Evolutionary conservation across 2,797 vertebrate species (phyloP).

Genomic region (Aldrovandia affinis): DNA sequence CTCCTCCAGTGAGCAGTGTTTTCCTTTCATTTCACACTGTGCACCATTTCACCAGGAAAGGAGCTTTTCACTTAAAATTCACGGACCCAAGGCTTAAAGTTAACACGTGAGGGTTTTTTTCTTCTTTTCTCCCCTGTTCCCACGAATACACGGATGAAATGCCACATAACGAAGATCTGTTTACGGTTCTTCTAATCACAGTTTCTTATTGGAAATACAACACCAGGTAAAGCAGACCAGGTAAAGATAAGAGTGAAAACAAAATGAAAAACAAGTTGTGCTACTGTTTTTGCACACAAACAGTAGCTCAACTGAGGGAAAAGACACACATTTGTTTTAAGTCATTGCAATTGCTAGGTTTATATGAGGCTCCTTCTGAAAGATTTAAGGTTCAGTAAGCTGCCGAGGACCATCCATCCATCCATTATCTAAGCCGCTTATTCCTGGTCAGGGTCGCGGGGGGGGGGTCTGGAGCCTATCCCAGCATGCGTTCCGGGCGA

Average conservation of each 20-base stretch:
- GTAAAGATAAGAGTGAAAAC: neutral
- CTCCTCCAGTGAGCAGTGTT: neutral
- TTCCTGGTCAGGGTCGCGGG: no score
- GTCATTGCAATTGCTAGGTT: neutral
- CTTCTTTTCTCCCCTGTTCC: neutral
- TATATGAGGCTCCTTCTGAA: neutral
- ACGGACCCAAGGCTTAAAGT: neutral
- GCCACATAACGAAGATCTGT: neutral
- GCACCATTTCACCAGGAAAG: neutral
- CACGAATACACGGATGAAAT: neutral
- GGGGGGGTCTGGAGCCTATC: no score
- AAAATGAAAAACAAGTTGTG: neutral
- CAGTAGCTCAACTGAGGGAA: neutral
- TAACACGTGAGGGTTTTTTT: neutral
- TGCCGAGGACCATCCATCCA: no score
- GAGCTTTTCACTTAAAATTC: neutral
- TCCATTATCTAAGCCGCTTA: no score
- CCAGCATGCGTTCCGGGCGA: no score
- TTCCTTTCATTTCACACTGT: neutral
- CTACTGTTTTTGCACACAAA: neutral
- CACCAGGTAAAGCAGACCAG: neutral
- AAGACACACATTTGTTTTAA: neutral
- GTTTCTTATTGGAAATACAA: neutral
- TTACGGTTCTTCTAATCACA: neutral
- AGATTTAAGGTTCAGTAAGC: neutral